phyloP scores from a whole-genome alignment of 2,888 invertebrate species.

The Aphodius sticticus region DNA sequence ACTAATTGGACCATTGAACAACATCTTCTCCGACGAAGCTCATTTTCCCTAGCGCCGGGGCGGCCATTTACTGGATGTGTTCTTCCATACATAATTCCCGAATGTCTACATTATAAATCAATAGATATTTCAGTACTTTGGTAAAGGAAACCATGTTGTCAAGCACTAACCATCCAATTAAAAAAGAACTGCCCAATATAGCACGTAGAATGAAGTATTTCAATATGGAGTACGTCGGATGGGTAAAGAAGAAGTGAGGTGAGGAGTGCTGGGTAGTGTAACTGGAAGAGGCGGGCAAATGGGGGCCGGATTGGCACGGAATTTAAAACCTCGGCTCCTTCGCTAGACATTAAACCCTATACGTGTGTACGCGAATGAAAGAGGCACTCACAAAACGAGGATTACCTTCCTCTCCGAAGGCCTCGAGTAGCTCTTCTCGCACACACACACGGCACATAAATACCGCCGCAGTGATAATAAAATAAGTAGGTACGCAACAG shows the following conservation, averaged over 20 bases:
- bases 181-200: no score
- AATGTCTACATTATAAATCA: no score
- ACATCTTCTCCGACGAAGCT: no score
- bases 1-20: no score
- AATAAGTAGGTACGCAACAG: slow-evolving; percentile 46
- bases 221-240: not conserved
- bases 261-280: not conserved
- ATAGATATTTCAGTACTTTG: no score
- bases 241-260: not conserved
- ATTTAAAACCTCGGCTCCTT: slow-evolving; percentile 4
- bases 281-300: slow-evolving; percentile 4
- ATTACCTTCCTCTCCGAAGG: not conserved
- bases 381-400: slow-evolving; percentile 4
- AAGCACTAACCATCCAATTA: no score
- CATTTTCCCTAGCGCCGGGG: no score
- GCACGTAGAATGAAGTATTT: not conserved
- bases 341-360: slow-evolving; percentile 4
- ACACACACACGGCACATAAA: slow-evolving; percentile 44
- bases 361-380: not conserved
- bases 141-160: no score
- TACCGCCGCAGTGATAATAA: slow-evolving; percentile 45
- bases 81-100: no score
- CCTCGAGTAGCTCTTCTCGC: not conserved
- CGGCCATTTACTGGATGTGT: no score
- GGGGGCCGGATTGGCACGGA: not conserved